Evolutionary conservation across 2,113 vertebrate species (phyloP).

Genomic region (Mus spicilegus): DNA sequence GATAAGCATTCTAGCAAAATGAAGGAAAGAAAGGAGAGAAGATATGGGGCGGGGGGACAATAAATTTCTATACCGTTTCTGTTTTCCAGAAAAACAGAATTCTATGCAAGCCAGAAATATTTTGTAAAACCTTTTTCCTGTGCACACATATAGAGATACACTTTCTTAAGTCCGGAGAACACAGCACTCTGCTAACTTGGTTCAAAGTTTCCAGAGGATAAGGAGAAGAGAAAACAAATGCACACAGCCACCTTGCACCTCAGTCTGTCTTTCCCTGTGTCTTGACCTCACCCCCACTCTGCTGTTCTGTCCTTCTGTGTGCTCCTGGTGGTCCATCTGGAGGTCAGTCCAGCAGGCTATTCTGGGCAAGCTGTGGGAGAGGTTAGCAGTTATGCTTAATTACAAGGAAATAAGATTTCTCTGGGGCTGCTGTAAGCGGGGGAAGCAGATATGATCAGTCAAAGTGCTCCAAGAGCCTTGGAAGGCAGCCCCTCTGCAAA

Average conservation of each 20-base stretch:
- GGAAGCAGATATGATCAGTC: background rate
- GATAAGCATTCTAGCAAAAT: constrained; percentile 1
- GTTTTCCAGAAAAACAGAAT: background rate
- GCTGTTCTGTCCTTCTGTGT: background rate
- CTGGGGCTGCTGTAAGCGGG: background rate
- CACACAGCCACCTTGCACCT: too few relatives aligned
- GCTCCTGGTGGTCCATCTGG: background rate
- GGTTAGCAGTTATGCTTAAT: constrained; percentile 38
- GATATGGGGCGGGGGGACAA: background rate
- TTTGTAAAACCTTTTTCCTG: background rate
- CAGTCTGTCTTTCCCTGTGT: background rate
- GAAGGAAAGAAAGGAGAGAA: background rate
- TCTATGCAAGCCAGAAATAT: background rate
- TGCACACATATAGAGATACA: background rate
- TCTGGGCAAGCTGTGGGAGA: background rate
- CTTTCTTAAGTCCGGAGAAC: background rate
- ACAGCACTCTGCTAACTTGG: accelerated
- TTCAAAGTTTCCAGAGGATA: background rate
- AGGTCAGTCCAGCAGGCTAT: background rate
- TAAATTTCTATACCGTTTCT: background rate
- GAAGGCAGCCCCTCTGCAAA: constrained; percentile 30
- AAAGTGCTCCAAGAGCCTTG: background rate
- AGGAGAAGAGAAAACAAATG: background rate
- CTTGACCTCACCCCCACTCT: background rate
- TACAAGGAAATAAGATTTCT: constrained; percentile 18